phyloP scores from a whole-genome alignment of 2,888 invertebrate species.

The Liopterus haemorrhoidalis region DNA sequence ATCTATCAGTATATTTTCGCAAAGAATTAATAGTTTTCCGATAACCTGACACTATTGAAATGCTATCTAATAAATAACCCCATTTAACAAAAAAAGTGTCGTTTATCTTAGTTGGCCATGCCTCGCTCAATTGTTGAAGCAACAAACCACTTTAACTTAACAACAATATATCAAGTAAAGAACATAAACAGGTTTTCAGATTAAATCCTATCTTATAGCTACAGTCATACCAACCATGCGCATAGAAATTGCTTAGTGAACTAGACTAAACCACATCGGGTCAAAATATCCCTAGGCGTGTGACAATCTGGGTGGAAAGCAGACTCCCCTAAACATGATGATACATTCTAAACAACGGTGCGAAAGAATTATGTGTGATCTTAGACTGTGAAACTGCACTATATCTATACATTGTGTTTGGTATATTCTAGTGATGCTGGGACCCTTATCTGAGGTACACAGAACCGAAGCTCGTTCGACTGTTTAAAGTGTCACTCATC shows the following conservation, averaged over 20 bases:
- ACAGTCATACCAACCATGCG: slow-evolving; percentile 10
- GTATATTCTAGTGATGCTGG: slow-evolving; percentile 27
- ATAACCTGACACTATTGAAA: too few species aligned
- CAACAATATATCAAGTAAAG: slow-evolving; percentile 19
- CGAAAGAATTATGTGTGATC: slow-evolving; percentile 30
- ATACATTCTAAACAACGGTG: slow-evolving; percentile 27
- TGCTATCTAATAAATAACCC: too few species aligned
- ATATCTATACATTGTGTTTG: slow-evolving; percentile 7
- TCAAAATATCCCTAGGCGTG: slow-evolving; percentile 28
- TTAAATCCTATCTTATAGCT: slow-evolving; percentile 16
- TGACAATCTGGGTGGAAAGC: slow-evolving; percentile 28
- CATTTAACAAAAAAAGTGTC: too few species aligned
- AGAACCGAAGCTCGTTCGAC: slow-evolving; percentile 25
- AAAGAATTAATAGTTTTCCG: too few species aligned
- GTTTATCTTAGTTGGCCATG: too few species aligned
- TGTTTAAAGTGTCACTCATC: slow-evolving; percentile 28
- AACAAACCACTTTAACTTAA: slow-evolving; percentile 20
- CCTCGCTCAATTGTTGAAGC: slow-evolving; percentile 13
- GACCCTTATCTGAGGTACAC: slow-evolving; percentile 28
- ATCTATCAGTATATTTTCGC: too few species aligned
- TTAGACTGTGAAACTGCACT: slow-evolving; percentile 24
- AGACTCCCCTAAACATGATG: slow-evolving; percentile 2
- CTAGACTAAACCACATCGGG: slow-evolving; percentile 28
- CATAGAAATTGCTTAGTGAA: slow-evolving; percentile 26
- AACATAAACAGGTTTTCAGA: slow-evolving; percentile 16